These are phyloP conservation scores for Stenotaenia linearis DNA, from an alignment of 2,888 invertebrate species.

Conservation along the genomic window DNA sequence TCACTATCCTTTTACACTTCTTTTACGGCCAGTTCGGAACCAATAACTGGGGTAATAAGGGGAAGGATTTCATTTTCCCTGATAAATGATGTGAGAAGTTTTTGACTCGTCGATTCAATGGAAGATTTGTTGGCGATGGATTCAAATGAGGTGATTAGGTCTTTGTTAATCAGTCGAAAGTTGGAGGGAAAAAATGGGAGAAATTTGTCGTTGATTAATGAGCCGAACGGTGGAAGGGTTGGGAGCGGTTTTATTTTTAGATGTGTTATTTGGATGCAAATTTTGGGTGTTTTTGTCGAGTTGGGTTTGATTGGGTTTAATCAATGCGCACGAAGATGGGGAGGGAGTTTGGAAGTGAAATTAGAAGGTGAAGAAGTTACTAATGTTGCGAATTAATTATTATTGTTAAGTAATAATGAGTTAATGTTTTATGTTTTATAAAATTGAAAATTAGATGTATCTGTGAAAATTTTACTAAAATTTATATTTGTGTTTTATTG, in stretches of 20 bases:
- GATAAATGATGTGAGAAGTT: conserved; percentile 6
- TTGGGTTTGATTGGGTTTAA: no score
- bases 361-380: no score
- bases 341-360: no score
- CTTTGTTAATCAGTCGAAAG: background rate
- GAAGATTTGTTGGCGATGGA: background rate
- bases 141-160: conserved; percentile 12
- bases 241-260: background rate
- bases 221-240: background rate
- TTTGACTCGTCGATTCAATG: background rate
- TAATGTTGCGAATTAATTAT: no score
- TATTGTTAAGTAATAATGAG: no score
- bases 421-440: no score
- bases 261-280: background rate
- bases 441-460: no score
- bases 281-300: no score
- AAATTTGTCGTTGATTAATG: background rate
- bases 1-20: conserved; percentile 19
- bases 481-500: no score
- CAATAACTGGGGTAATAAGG: conserved; percentile 26
- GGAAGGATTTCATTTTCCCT: background rate
- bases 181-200: background rate
- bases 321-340: no score
- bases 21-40: conserved; percentile 14
- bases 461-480: no score